These are phyloP conservation scores for Hydrochoerus hydrochaeris DNA, from an alignment of 2,113 vertebrate genomes.

Conservation along the genomic window DNA sequence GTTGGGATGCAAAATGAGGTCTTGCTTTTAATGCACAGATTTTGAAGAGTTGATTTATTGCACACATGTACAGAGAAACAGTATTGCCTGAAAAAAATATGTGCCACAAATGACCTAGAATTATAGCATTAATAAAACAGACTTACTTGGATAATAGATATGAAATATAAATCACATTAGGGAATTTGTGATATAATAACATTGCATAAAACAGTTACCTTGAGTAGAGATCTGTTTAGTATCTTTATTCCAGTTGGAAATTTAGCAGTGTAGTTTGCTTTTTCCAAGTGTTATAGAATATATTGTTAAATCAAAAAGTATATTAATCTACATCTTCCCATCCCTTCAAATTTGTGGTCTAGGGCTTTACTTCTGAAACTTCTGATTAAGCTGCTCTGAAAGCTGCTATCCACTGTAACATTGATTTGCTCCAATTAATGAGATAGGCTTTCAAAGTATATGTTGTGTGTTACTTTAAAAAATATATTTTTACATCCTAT, in stretches of 20 bases:
- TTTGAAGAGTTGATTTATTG: constrained; percentile 61
- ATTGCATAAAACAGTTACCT: constrained; percentile 23
- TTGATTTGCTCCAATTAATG: not conserved
- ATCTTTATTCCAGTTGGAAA: not conserved
- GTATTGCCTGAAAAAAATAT: constrained; percentile 47
- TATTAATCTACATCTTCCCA: not conserved
- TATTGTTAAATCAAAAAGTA: not conserved
- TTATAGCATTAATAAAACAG: constrained; percentile 73
- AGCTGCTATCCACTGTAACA: not conserved
- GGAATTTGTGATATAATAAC: constrained; percentile 43
- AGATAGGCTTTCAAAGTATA: not conserved
- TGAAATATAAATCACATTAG: constrained; percentile 47
- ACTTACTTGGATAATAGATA: constrained; percentile 59
- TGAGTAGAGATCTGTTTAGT: not conserved
- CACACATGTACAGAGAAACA: constrained; percentile 26
- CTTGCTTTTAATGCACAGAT: constrained; percentile 15
- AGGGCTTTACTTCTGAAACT: constrained; percentile 17
- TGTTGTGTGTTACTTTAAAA: not conserved
- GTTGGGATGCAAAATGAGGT: constrained; percentile 42
- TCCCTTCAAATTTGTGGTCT: not conserved
- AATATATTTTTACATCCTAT: not conserved
- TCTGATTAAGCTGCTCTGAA: not conserved
- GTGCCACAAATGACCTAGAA: constrained; percentile 44
- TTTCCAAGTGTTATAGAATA: not conserved
- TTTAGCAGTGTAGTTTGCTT: not conserved